Conservation (phyloP, 2,797 vertebrate genomes). For the Agapornis canus region DNA sequence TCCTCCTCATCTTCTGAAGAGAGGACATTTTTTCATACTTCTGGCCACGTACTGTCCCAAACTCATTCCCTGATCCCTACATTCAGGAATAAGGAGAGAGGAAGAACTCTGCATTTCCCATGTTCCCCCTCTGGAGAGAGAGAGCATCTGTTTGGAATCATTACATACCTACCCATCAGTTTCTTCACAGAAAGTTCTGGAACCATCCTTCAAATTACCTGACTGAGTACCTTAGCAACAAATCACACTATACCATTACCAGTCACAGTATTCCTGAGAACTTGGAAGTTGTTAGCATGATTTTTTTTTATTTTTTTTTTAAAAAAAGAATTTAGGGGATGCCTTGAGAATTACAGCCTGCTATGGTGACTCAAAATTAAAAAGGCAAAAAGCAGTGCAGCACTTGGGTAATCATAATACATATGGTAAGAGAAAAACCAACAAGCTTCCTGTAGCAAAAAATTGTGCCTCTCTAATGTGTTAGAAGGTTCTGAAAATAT, state of each 20-base stretch:
- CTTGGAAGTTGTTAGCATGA: neutral
- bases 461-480: conserved; percentile 1
- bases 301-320: neutral
- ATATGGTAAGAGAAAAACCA: neutral
- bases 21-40: neutral
- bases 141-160: neutral
- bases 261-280: neutral
- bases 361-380: conserved; percentile 14
- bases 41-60: neutral
- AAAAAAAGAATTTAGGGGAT: neutral
- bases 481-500: conserved; percentile 66
- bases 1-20: neutral
- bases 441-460: conserved; percentile 8
- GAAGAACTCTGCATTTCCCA: neutral
- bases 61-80: neutral
- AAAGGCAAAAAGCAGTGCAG: neutral
- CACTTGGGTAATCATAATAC: neutral
- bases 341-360: neutral
- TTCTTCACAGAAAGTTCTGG: conserved; percentile 36
- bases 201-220: neutral
- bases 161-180: neutral
- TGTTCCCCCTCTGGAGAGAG: neutral
- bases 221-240: neutral
- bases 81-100: neutral
- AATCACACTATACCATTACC: neutral